A percentile compares a stretch with the other conserved stretches of the same genome.
phyloP scores from a whole-genome alignment of 2,113 vertebrate species.

The Alosa alosa region DNA sequence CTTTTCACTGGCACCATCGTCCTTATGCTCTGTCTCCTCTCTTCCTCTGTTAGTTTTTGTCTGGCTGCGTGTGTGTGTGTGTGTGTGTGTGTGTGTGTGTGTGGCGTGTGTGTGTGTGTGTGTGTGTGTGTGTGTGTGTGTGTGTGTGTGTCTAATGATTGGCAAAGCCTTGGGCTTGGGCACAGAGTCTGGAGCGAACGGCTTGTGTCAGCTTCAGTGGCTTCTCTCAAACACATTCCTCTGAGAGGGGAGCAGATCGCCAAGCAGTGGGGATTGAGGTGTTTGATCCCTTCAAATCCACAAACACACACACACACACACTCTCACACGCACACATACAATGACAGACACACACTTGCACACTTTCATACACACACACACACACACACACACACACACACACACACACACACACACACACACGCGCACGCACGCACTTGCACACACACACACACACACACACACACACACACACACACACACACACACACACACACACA shows the following conservation, averaged over 20 bases:
- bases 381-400: not conserved
- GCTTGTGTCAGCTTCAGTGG: conserved; percentile 1
- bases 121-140: not conserved
- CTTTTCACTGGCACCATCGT: conserved; percentile 8
- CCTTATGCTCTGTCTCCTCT: conserved; percentile 5
- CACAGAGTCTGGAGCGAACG: not conserved
- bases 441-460: not conserved
- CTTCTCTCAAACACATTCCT: not conserved
- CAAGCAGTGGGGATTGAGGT: not conserved
- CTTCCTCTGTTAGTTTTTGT: not conserved
- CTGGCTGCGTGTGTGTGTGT: not conserved
- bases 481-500: not conserved
- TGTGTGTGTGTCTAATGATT: not conserved
- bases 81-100: not conserved
- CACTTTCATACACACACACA: not conserved
- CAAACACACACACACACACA: not conserved
- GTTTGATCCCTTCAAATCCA: not conserved
- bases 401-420: not conserved
- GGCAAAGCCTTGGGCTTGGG: not conserved
- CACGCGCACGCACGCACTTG: too few species aligned
- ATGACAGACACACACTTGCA: not conserved
- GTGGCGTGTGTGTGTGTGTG: not conserved
- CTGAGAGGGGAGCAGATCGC: not conserved
- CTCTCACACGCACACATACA: not conserved
- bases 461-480: not conserved